Evolutionary conservation across 2,113 vertebrate genomes (phyloP).

Genomic region (Sarotherodon lohbergeri): DNA sequence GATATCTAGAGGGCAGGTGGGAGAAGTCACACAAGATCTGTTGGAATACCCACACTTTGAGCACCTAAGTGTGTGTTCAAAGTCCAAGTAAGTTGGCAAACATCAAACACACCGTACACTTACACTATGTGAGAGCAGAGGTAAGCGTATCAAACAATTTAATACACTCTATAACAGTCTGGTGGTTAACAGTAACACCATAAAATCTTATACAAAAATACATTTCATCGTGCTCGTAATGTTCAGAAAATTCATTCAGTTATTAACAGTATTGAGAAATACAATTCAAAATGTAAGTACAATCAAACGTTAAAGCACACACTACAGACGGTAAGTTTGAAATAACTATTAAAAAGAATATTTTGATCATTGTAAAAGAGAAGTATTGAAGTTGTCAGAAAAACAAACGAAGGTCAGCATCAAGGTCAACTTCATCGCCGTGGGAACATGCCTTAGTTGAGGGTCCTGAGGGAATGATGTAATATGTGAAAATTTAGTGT

Average conservation of each 20-base stretch:
- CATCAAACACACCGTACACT: background rate
- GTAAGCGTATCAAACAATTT: background rate
- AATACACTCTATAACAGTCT: background rate
- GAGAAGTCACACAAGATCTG: background rate
- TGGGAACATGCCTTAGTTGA: background rate
- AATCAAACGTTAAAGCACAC: background rate
- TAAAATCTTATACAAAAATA: background rate
- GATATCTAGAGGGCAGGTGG: background rate
- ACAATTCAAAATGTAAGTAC: background rate
- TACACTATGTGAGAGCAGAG: background rate
- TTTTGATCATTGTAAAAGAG: background rate
- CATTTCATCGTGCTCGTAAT: background rate
- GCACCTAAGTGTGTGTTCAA: background rate
- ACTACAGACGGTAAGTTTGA: background rate
- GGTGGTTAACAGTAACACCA: background rate
- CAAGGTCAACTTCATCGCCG: background rate
- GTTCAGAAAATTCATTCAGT: background rate
- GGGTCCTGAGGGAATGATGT: background rate
- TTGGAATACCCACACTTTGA: background rate
- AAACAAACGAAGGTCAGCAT: background rate
- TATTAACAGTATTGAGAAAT: background rate
- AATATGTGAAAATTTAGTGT: background rate
- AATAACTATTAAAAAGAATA: background rate
- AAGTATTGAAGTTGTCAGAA: background rate
- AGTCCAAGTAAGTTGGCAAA: background rate